Evolutionary conservation across 2,797 vertebrate genomes (phyloP).

Genomic region (Falco novaeseelandiae): DNA sequence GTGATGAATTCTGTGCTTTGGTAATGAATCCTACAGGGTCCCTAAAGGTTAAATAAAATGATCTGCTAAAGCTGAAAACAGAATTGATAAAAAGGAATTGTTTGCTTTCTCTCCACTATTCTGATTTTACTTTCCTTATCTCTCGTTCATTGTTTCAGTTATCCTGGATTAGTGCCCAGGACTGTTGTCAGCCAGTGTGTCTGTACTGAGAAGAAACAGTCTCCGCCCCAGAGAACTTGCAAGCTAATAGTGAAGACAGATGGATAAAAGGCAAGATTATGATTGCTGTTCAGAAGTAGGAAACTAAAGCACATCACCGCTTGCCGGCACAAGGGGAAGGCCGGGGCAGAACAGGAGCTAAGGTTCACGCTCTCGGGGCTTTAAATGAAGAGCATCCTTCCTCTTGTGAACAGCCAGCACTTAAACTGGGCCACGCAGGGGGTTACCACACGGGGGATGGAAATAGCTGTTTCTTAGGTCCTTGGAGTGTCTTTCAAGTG

Average conservation of each 20-base stretch:
- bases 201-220: neutral
- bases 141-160: neutral
- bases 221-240: neutral
- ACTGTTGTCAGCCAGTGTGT: neutral
- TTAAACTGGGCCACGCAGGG: rapidly evolving
- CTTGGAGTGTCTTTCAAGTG: neutral
- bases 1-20: neutral
- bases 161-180: neutral
- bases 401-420: neutral
- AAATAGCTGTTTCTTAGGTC: rapidly evolving
- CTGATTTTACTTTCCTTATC: neutral
- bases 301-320: neutral
- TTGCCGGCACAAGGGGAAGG: neutral
- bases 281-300: neutral
- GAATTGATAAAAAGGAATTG: neutral
- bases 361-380: neutral
- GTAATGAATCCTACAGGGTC: neutral
- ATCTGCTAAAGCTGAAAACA: neutral
- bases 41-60: conserved; percentile 5
- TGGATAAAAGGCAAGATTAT: neutral
- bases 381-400: neutral
- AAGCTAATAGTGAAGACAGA: neutral
- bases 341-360: neutral
- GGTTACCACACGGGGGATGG: rapidly evolving
- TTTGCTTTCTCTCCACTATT: neutral